phyloP scores from a whole-genome alignment of 2,797 vertebrate species.

The Myotis myotis region DNA sequence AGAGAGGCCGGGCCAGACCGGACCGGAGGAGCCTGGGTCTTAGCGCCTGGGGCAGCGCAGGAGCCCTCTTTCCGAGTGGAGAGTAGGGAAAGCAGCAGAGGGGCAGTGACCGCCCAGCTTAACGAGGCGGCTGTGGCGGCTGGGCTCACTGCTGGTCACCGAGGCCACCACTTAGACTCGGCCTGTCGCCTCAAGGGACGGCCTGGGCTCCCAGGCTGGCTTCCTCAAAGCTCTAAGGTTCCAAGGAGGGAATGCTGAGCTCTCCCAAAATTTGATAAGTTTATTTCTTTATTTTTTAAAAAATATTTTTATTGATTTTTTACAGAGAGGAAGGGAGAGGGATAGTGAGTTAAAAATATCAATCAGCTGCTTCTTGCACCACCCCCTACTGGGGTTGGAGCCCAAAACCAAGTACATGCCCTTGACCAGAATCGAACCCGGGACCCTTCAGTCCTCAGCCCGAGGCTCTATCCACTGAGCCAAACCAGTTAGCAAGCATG shows the following conservation, averaged over 20 bases:
- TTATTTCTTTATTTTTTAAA: not conserved
- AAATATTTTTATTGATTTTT: not conserved
- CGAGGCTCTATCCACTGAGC: not conserved
- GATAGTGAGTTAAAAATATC: not conserved
- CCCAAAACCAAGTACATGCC: not conserved
- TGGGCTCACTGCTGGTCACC: not conserved
- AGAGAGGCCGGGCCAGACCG: too few relatives aligned
- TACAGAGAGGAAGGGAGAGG: not conserved
- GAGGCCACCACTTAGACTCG: rapidly evolving
- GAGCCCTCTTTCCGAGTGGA: not conserved
- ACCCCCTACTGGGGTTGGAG: too few relatives aligned
- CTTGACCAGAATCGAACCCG: not conserved
- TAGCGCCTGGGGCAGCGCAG: not conserved
- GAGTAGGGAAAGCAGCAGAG: too few relatives aligned
- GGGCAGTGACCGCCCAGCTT: too few relatives aligned
- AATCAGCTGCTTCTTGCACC: not conserved
- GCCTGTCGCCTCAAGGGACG: rapidly evolving
- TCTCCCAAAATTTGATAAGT: not conserved
- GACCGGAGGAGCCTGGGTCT: too few relatives aligned
- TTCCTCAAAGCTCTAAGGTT: too few relatives aligned
- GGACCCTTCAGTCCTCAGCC: not conserved
- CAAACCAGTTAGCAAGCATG: not conserved
- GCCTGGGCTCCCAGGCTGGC: rapidly evolving
- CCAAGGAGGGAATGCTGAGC: not conserved
- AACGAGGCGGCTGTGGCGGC: too few relatives aligned